phyloP scores from a whole-genome alignment of 2,888 invertebrate genomes.

The Eupithecia abbreviata region DNA sequence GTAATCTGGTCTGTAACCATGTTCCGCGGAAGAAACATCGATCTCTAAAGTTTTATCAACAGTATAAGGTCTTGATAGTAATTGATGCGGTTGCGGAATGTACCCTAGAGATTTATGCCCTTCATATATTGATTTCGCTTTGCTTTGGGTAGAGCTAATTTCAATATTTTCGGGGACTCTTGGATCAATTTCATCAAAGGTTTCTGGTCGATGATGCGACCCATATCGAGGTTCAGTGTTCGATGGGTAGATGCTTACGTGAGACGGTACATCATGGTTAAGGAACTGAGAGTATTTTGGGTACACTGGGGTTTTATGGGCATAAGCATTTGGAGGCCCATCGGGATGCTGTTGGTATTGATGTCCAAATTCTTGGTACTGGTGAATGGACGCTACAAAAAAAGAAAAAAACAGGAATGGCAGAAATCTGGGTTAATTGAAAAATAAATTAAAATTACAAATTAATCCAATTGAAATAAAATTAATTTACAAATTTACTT shows the following conservation, averaged over 20 bases:
- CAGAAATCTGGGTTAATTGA: neutral
- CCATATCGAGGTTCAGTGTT: neutral
- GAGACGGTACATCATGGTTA: constrained; percentile 9
- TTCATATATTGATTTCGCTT: neutral
- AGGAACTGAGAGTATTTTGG: neutral
- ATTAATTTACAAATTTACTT: constrained; percentile 8
- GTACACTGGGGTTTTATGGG: constrained; percentile 5
- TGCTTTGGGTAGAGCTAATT: constrained; percentile 1
- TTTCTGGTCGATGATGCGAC: neutral
- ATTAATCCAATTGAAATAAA: neutral
- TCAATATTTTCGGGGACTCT: neutral
- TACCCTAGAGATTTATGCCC: neutral
- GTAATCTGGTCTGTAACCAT: neutral
- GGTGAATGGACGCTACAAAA: constrained; percentile 6
- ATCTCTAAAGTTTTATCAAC: constrained; percentile 13
- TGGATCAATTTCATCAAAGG: neutral
- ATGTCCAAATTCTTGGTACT: constrained; percentile 8
- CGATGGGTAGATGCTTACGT: neutral
- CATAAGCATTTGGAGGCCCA: constrained; percentile 3
- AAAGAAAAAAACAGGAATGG: neutral
- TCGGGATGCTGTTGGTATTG: constrained; percentile 16
- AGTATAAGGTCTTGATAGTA: constrained; percentile 12
- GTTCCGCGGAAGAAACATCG: neutral
- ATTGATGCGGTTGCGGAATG: constrained; percentile 11
- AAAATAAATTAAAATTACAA: neutral